Evolutionary conservation across 1,140 invertebrate genomes (phyloP), one percentile per base, ranked within the genome.

Genomic region (Lasioglossum albipes): DNA sequence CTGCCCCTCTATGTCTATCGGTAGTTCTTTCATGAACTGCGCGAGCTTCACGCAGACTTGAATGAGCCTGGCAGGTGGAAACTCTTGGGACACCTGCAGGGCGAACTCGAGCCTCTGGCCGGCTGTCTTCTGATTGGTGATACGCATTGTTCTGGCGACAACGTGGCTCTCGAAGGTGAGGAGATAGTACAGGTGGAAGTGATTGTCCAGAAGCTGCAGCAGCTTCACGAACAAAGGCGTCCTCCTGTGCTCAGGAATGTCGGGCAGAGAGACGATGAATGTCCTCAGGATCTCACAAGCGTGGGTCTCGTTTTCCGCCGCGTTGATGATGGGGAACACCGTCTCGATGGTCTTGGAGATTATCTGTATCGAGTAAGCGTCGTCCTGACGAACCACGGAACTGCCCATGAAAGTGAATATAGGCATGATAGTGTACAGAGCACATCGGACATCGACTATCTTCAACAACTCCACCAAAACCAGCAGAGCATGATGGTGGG

Each of bases 321-420:
- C 93, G 20, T 97, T 95, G 36, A 99, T 93, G 67, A 97, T 96
- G 0, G 98, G 98, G 74, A 99, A 96, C 31, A 99, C 95, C 0
- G 96, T 97, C 87, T 98, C 97, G 42, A 99, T 96, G 20, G 98
- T 98, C 92, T 97, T 97, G 0, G 95, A 95, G 67, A 99, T 98
- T 10, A 99, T 97, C 92, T 98, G 97, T 89, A 98, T 97, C 86
- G 97, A 99, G 90, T 99, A 99, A 0, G 96, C 96, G 90, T 99
- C 98, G 90, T 99, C 98, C 84, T 98, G 97, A 22, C 98, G 94
- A 0, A 99, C 91, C 31, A 99, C 96, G 1, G 97, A 97, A 7
- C 96, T 97, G 16, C 98, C 98, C 95, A 99, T 98, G 88, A 99
- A 99, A 0, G 98, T 99, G 90, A 99, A 99, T 82, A 99, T 97